These are phyloP conservation scores for Phoxinus dragarum DNA, from an alignment of 2,797 vertebrate genomes.

Conservation along the genomic window DNA sequence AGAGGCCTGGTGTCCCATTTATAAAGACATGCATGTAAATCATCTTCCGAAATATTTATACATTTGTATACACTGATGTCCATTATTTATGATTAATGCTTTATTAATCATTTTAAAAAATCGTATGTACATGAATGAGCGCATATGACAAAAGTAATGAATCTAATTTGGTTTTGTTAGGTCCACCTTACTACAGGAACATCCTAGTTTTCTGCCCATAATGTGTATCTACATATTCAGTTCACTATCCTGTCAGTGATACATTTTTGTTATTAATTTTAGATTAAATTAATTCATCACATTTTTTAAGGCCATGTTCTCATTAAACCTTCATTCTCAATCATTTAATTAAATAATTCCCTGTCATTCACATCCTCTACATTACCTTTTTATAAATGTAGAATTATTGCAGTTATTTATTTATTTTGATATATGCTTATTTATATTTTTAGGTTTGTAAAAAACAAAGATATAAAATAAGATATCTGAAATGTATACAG, in stretches of 20 bases:
- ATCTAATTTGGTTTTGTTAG: not conserved
- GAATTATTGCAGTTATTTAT: not conserved
- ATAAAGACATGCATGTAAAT: not conserved
- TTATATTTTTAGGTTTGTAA: not conserved
- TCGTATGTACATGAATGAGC: not conserved
- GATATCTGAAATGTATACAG: not conserved
- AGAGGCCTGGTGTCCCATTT: slow-evolving; percentile 2
- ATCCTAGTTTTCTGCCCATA: not conserved
- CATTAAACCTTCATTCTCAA: not conserved
- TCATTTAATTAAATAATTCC: not conserved
- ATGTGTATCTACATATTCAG: not conserved
- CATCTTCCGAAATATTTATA: not conserved
- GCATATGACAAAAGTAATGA: not conserved
- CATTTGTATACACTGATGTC: not conserved
- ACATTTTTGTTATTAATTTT: not conserved
- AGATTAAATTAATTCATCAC: not conserved
- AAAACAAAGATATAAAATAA: not conserved
- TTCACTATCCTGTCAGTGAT: slow-evolving; percentile 6
- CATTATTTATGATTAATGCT: not conserved
- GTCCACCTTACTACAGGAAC: not conserved
- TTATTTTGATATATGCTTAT: not conserved
- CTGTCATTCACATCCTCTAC: not conserved
- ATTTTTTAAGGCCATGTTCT: not conserved
- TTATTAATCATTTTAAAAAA: not conserved
- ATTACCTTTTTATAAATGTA: not conserved